Evolutionary conservation across 2,888 invertebrate genomes (phyloP), one percentile per base, ranked within the genome.

Genomic region (Yponomeuta cagnagella): DNA sequence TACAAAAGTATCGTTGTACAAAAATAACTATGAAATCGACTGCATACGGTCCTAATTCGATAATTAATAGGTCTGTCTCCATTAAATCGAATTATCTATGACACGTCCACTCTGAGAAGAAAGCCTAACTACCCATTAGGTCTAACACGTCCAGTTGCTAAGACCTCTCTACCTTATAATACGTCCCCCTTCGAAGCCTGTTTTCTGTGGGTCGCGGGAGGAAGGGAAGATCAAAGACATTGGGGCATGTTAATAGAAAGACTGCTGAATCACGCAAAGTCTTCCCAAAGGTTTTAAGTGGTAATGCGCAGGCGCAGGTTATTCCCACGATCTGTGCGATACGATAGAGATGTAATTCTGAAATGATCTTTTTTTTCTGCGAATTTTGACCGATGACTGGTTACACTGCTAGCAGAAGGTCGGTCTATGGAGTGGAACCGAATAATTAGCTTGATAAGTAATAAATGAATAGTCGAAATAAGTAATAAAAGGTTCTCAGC

Each of bases 81-180:
- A 90, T 90, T 88, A 91, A 88, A 91, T 88, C 82, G 85, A 90
- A 90, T 92, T 91, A 90, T 87, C 87, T 89, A 87, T 88, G 90
- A 90, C 89, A 88, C 80, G 86, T 88, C 88, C 88, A 88, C 86
- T 90, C 85, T 80, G 79, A 80, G 76, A 77, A 85, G 86, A 89
- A 87, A 89, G 86, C 84, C 84, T 86, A 88, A 89, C 90, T 89
- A 85, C 85, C 87, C 88, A 89, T 91, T 90, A 89, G 73, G 73
- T 73, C 73, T 80, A 79, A 79, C 79, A 78, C 76, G 80, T 77
- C 89, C 85, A 83, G 43, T 4, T 73, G 70, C 9, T 0, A 31
- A 73, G 85, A 83, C n/a, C 84, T 75, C 68, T 33, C 63, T 8
- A 58, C 31, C 52, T 10, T 10, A 31, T 33, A 37, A 15, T 64